Conservation (phyloP, 2,113 vertebrate genomes). For the Ictalurus punctatus region DNA sequence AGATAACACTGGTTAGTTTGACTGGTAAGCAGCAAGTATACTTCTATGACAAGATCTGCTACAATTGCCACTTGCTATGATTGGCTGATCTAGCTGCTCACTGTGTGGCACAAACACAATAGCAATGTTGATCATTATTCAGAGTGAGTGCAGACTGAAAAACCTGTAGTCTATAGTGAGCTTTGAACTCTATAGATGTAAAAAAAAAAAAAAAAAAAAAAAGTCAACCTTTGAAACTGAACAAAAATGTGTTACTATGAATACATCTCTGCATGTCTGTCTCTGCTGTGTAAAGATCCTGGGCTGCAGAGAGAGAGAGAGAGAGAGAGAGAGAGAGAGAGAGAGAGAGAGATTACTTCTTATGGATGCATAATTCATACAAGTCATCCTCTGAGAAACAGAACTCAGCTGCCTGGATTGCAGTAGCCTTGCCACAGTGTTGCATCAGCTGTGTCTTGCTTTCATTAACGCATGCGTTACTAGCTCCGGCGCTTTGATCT, state of each 20-base stretch:
- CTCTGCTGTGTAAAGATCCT: conserved; percentile 23
- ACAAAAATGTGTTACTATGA: neutral
- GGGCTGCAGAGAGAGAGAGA: conserved; percentile 26
- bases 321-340: conserved; percentile 2
- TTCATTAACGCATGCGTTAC: conserved; percentile 55
- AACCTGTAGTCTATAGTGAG: neutral
- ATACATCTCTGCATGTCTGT: conserved; percentile 30
- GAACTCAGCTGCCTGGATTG: conserved; percentile 51
- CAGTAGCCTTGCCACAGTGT: conserved; percentile 57
- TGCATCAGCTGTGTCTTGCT: conserved; percentile 61
- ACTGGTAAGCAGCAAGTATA: neutral
- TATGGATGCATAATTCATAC: conserved; percentile 62
- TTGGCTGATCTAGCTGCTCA: conserved; percentile 8
- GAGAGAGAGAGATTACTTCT: conserved; percentile 31
- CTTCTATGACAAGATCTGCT: neutral
- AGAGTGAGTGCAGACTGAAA: neutral
- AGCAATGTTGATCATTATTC: neutral
- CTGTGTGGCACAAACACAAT: conserved; percentile 6
- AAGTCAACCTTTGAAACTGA: neutral
- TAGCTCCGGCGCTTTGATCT: conserved; percentile 62
- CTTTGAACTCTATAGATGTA: neutral
- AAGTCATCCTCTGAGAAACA: conserved; percentile 51
- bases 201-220: too few species aligned
- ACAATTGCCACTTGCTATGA: neutral
- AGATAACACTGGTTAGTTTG: neutral